Evolutionary conservation across 2,113 vertebrate species (phyloP), one percentile per base, ranked within the genome.

Genomic region (Eulemur rufifrons): DNA sequence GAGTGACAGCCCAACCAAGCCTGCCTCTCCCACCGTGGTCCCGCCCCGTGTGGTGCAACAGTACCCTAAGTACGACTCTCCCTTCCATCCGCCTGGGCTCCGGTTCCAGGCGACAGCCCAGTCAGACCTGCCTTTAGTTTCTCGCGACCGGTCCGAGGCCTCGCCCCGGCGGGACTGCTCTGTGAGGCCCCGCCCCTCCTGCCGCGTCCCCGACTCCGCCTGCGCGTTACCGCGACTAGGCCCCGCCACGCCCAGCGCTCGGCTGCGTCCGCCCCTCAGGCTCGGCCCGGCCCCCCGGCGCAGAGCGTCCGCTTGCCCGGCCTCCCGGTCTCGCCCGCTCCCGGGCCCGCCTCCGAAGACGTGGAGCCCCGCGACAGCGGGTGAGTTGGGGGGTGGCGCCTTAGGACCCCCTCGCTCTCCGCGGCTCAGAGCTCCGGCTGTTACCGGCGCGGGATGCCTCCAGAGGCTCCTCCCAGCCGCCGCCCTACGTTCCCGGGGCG

Each of bases 321-420:
- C n/a, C 63, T 20, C 5, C 20, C 0, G 32, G 64, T 63, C 8
- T 27, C 20, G 11, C 73, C 9, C 2, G 64, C 54, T 69, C 8
- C 69, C 47, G 47, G 74, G 74, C 39, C 96, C 81, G 47, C 89
- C 95, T 93, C 82, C 18, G 78, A 83, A 37, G 97, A 97, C 95
- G 92, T 87, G 96, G 94, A 98, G 64, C 84, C 76, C 82, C 39
- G 86, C n/a, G n/a, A 89, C 7, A 34, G 86, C 80, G 11, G 95
- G 98, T 98, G 97, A 98, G 95, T 98, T 78, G 80, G 50, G 27
- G 77, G 45, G 74, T 42, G 80, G 39, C 39, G 39, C 42, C 11
- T 12, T 1, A 9, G 13, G 78, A 5, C 29, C 87, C 87, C 32
- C 32, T 21, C 2, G 42, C 56, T 5, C 13, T 20, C 39, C 3